A percentile compares a stretch with the other conserved stretches of the same genome.
Conservation (phyloP, 2,797 vertebrate genomes). For the Pachyuromys duprasi region DNA sequence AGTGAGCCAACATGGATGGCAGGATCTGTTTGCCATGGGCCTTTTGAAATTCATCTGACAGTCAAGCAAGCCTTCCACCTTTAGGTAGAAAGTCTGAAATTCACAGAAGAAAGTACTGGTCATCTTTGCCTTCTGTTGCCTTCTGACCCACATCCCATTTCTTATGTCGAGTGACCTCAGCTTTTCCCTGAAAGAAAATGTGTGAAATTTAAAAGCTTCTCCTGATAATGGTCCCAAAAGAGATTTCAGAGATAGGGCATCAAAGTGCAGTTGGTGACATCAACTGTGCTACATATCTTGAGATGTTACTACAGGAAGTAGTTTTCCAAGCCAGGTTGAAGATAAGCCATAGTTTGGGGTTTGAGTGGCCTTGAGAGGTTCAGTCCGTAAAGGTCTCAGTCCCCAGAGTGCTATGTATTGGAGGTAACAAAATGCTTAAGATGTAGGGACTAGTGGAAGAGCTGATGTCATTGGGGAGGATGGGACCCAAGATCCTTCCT, state of each 20-base stretch:
- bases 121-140: not conserved
- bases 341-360: not conserved
- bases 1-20: accelerated
- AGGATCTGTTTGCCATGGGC: not conserved
- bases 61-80: not conserved
- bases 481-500: not conserved
- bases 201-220: not conserved
- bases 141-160: not conserved
- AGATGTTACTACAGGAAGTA: not conserved
- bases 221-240: too few species aligned
- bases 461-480: not conserved
- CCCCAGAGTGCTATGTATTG: not conserved
- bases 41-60: not conserved
- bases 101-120: not conserved
- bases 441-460: not conserved
- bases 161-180: not conserved
- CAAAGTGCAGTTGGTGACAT: not conserved
- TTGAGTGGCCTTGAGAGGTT: too few species aligned
- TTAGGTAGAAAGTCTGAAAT: not conserved
- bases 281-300: not conserved
- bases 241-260: not conserved
- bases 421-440: not conserved
- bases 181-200: not conserved
- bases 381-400: not conserved
- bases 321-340: not conserved